phyloP scores from a whole-genome alignment of 2,888 invertebrate genomes.

The Pogonocherus hispidulus region DNA sequence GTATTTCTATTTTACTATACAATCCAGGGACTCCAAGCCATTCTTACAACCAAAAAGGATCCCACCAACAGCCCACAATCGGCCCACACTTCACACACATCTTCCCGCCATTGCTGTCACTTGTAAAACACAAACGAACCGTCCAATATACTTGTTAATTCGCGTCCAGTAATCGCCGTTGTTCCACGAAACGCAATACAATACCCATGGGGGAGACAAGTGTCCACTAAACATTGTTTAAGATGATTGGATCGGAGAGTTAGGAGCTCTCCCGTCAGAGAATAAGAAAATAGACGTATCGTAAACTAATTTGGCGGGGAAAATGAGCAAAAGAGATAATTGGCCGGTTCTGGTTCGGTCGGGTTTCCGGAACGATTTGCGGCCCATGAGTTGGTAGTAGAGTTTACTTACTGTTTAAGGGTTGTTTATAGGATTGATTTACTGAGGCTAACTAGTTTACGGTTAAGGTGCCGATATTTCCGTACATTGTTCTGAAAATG shows the following conservation, averaged over 20 bases:
- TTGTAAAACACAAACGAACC: constrained; percentile 20
- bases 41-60: neutral
- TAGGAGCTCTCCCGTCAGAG: constrained; percentile 35
- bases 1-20: neutral
- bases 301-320: constrained; percentile 42
- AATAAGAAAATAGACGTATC: constrained; percentile 33
- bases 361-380: constrained; percentile 23
- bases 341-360: constrained; percentile 18
- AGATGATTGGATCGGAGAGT: constrained; percentile 56
- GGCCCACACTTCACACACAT: constrained; percentile 1
- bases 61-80: constrained; percentile 1
- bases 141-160: neutral
- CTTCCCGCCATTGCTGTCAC: neutral
- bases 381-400: constrained; percentile 9
- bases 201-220: constrained; percentile 42
- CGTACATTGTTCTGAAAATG: too few species aligned
- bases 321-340: constrained; percentile 31
- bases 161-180: constrained; percentile 14
- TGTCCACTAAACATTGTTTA: constrained; percentile 59
- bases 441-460: neutral
- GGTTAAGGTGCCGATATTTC: too few species aligned
- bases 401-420: constrained; percentile 12
- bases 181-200: constrained; percentile 7
- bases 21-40: neutral
- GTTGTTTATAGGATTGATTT: neutral